Evolutionary conservation across 2,113 vertebrate genomes (phyloP), one percentile per base, ranked within the genome.

Genomic region (Galeopterus variegatus): DNA sequence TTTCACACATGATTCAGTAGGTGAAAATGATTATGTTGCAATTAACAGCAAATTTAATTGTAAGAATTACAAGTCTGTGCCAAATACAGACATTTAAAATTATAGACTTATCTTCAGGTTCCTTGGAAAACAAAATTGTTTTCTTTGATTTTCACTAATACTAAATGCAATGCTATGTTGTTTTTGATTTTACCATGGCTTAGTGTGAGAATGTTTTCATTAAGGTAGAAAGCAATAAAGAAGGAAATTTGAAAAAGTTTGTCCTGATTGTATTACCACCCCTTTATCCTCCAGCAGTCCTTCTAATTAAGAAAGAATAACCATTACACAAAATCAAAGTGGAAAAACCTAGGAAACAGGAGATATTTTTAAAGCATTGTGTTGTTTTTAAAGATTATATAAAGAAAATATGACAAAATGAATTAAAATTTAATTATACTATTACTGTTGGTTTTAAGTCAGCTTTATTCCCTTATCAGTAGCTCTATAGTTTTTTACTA

Each of bases 201-300:
- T 97, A 97, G 95, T 95, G 92, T 95, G 92, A 98, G 92, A 97
- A 97, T 95, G 94, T 96, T 98, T 97, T 98, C 96, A 98, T 98
- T 98, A 98, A 95, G 87, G 94, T 81, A 77, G 90, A 98, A 97
- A 95, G 96, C 96, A 98, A 96, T 96, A 96, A 98, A 96, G 88
- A 93, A 96, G 69, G 92, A 97, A 89, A 96, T 97, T 67, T 95
- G 96, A 97, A 98, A 97, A 97, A 94, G n/a, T 80, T 97, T 92
- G 62, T 70, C 70, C 96, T 92, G 96, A 97, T 97, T 97, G 72
- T 97, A 70, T 97, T 97, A 97, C 95, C 72, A 86, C 23, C n/a
- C 21, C 45, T 97, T 98, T 96, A 97, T 97, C 96, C 95, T 97
- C 65, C 70, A 85, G 86, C 62, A 96, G 33, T 48, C 92, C 91